A percentile compares a stretch with the other conserved stretches of the same genome.
phyloP scores from a whole-genome alignment of 2,888 invertebrate species.

The Mesopsocus fuscifrons region DNA sequence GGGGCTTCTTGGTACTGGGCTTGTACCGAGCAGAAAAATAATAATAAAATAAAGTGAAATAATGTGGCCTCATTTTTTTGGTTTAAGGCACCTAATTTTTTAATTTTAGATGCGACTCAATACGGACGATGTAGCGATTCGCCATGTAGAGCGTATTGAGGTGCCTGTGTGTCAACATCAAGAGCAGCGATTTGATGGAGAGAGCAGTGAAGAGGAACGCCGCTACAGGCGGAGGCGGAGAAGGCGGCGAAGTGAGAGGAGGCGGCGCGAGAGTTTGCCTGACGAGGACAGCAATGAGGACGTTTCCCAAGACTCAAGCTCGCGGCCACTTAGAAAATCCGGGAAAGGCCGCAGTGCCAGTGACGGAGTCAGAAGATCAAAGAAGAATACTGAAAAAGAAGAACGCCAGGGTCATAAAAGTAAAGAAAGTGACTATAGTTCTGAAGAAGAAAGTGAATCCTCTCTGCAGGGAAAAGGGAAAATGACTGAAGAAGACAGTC shows the following conservation, averaged over 20 bases:
- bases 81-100: too few species aligned
- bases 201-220: slow-evolving; percentile 21
- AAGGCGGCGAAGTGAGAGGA: slow-evolving; percentile 20
- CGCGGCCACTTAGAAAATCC: slow-evolving; percentile 2
- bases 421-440: slow-evolving; percentile 28
- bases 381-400: slow-evolving; percentile 10
- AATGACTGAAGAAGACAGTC: too few species aligned
- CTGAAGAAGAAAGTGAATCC: slow-evolving; percentile 34
- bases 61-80: too few species aligned
- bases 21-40: too few species aligned
- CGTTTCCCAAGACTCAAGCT: slow-evolving; percentile 20
- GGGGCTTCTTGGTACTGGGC: too few species aligned
- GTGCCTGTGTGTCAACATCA: slow-evolving; percentile 10
- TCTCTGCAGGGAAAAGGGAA: too few species aligned
- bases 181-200: slow-evolving; percentile 10
- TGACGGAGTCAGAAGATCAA: slow-evolving; percentile 11
- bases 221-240: slow-evolving; percentile 26
- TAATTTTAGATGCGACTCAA: slow-evolving; percentile 21
- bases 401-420: slow-evolving; percentile 27
- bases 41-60: too few species aligned
- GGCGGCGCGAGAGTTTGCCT: slow-evolving; percentile 12
- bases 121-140: slow-evolving; percentile 18
- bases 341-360: slow-evolving; percentile 11
- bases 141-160: slow-evolving; percentile 18
- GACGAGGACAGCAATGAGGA: slow-evolving; percentile 20